Conservation (phyloP, 2,888 invertebrate species). For the Pseudeuparius sepicola region DNA sequence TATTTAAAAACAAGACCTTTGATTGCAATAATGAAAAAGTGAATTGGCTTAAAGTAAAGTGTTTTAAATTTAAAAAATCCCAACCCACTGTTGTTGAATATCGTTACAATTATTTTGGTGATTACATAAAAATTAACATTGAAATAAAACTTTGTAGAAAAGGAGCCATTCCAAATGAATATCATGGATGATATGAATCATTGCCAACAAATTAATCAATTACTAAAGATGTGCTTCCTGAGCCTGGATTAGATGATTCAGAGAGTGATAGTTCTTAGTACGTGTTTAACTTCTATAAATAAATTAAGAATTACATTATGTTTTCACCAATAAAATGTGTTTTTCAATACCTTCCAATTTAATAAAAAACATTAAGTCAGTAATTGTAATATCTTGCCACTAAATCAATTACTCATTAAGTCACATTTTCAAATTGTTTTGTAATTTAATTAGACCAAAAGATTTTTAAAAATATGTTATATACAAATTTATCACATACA, state of each 20-base stretch:
- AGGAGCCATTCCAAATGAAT: not conserved
- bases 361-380: too few species aligned
- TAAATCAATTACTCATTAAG: too few species aligned
- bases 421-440: too few species aligned
- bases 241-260: constrained; percentile 4
- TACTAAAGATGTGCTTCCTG: constrained; percentile 1
- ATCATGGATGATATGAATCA: constrained; percentile 6
- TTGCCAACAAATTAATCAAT: constrained; percentile 3
- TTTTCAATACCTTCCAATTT: too few species aligned
- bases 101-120: constrained; percentile 7
- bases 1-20: constrained; percentile 9
- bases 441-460: too few species aligned
- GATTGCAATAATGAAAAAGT: not conserved
- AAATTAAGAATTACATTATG: too few species aligned
- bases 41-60: too few species aligned
- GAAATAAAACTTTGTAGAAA: constrained; percentile 5
- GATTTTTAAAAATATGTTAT: too few species aligned
- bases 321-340: too few species aligned
- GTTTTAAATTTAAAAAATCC: constrained; percentile 5
- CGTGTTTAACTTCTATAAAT: too few species aligned
- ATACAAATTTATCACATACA: too few species aligned
- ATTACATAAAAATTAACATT: constrained; percentile 4
- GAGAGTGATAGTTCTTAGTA: constrained; percentile 4
- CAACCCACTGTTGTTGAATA: constrained; percentile 4
- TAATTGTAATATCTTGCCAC: too few species aligned